These are phyloP conservation scores for Pararge aegeria DNA, from an alignment of 1,140 invertebrate genomes.

Conservation along the genomic window DNA sequence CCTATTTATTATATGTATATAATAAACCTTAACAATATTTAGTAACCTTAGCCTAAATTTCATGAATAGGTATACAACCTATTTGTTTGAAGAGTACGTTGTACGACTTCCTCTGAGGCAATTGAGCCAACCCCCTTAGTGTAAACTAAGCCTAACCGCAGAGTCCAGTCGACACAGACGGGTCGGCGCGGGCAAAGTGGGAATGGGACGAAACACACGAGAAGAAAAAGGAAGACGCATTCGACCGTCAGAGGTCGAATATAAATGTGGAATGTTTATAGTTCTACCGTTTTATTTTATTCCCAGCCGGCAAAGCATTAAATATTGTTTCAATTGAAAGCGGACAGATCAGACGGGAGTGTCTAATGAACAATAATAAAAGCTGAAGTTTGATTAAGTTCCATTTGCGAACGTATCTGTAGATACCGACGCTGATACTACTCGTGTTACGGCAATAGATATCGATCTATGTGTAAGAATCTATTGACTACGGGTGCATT, in stretches of 20 bases:
- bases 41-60: too few relatives aligned
- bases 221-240: conserved; percentile 43
- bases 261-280: conserved; percentile 79
- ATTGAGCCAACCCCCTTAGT: neutral
- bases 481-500: conserved; percentile 13
- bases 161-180: conserved; percentile 59
- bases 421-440: conserved; percentile 45
- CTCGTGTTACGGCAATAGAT: conserved; percentile 57
- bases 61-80: too few relatives aligned
- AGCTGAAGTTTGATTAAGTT: conserved; percentile 56
- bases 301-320: conserved; percentile 65
- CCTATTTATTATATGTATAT: too few relatives aligned
- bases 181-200: conserved; percentile 45
- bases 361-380: conserved; percentile 68
- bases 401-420: conserved; percentile 48
- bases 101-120: too few relatives aligned
- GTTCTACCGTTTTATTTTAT: conserved; percentile 78
- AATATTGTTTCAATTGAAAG: conserved; percentile 79
- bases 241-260: conserved; percentile 73
- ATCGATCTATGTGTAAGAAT: conserved; percentile 33
- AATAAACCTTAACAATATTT: too few relatives aligned
- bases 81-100: too few relatives aligned
- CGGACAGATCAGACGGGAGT: conserved; percentile 59
- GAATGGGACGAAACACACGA: conserved; percentile 42
- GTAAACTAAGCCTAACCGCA: neutral